Percentiles rank a stretch among this genome's conserved stretches.
These are phyloP conservation scores for Chanos chanos DNA, from an alignment of 2,797 vertebrate genomes.

Conservation along the genomic window DNA sequence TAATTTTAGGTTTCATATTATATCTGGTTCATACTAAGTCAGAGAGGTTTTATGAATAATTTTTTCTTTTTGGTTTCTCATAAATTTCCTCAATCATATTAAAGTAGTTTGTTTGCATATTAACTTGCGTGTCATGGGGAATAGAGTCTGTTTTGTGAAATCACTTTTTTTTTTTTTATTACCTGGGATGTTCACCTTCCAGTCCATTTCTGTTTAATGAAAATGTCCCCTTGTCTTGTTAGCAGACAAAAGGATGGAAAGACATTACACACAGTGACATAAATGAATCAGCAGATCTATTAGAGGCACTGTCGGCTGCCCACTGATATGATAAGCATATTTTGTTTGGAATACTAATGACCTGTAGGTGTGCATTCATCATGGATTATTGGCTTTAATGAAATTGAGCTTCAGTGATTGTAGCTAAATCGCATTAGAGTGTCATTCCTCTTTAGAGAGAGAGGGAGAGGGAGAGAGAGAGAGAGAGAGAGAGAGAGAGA, in stretches of 20 bases:
- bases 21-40: too few relatives aligned
- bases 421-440: constrained; percentile 76
- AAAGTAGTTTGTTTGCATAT: too few relatives aligned
- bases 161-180: background rate
- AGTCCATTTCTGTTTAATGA: constrained; percentile 41
- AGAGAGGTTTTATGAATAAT: too few relatives aligned
- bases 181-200: constrained; percentile 38
- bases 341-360: constrained; percentile 77
- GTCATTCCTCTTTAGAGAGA: constrained; percentile 73
- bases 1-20: too few relatives aligned
- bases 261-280: constrained; percentile 66
- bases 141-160: background rate
- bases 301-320: constrained; percentile 69
- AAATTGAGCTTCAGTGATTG: constrained; percentile 74
- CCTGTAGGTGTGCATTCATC: constrained; percentile 77
- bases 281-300: constrained; percentile 75
- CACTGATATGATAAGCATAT: constrained; percentile 68
- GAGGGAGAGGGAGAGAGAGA: constrained; percentile 38
- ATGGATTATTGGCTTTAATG: constrained; percentile 74
- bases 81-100: too few relatives aligned
- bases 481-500: background rate
- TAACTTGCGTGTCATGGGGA: constrained; percentile 1
- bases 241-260: constrained; percentile 62
- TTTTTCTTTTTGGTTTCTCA: too few relatives aligned
- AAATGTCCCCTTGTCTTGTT: constrained; percentile 54